These are phyloP conservation scores for Chaetodon trifascialis DNA, from an alignment of 2,113 vertebrate species.

Conservation along the genomic window DNA sequence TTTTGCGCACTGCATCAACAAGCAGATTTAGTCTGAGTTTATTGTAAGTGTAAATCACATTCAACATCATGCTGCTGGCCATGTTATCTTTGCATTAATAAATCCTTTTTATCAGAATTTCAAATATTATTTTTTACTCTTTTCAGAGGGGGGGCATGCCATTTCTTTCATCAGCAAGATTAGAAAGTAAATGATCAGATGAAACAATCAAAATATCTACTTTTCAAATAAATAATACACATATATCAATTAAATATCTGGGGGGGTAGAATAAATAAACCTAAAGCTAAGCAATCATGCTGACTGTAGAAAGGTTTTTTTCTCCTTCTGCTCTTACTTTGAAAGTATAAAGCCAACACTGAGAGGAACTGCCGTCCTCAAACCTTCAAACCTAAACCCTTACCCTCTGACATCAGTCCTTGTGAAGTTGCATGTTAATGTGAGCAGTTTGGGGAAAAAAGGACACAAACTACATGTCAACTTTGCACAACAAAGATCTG, in stretches of 20 bases:
- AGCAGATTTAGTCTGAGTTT: constrained; percentile 33
- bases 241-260: constrained; percentile 55
- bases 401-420: constrained; percentile 37
- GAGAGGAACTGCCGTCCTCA: constrained; percentile 7
- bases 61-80: constrained; percentile 41
- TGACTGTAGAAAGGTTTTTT: constrained; percentile 8
- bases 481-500: constrained; percentile 28
- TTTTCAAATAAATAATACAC: constrained; percentile 62
- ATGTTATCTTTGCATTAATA: constrained; percentile 27
- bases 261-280: constrained; percentile 58
- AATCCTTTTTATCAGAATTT: neutral
- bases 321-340: constrained; percentile 24
- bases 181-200: constrained; percentile 12
- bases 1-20: constrained; percentile 18
- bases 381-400: constrained; percentile 10
- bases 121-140: neutral
- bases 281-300: constrained; percentile 35
- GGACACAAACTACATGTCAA: constrained; percentile 1
- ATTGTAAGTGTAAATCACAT: constrained; percentile 45
- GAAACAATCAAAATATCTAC: constrained; percentile 12
- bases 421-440: constrained; percentile 23
- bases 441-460: constrained; percentile 1
- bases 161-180: neutral
- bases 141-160: neutral
- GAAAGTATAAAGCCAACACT: constrained; percentile 30